phyloP scores from a whole-genome alignment of 2,888 invertebrate species.

The Drosophila kambysellisi region DNA sequence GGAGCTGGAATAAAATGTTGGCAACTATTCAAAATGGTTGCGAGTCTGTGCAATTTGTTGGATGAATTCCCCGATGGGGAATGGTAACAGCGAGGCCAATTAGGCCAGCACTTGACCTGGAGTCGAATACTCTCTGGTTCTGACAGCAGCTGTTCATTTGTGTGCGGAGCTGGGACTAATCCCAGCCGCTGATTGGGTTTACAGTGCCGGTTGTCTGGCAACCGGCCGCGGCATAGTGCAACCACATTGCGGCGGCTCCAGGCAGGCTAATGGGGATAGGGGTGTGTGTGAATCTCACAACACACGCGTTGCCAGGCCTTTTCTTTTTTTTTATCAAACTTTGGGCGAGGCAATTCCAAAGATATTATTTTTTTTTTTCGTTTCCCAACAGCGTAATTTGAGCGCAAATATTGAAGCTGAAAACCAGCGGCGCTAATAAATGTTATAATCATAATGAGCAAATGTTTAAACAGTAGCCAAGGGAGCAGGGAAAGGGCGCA shows the following conservation, averaged over 20 bases:
- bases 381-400: constrained; percentile 68
- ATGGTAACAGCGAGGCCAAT: constrained; percentile 43
- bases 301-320: constrained; percentile 8
- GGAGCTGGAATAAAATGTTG: not conserved
- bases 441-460: constrained; percentile 77
- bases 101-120: constrained; percentile 26
- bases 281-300: constrained; percentile 10
- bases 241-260: constrained; percentile 7
- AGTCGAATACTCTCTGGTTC: constrained; percentile 6
- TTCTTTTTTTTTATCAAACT: constrained; percentile 23
- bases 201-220: constrained; percentile 39
- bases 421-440: constrained; percentile 66
- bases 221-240: constrained; percentile 26
- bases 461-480: constrained; percentile 67
- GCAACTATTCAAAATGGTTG: not conserved
- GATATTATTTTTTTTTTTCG: constrained; percentile 46
- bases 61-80: not conserved
- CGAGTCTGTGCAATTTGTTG: constrained; percentile 1
- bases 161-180: constrained; percentile 49
- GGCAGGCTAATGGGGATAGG: not conserved
- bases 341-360: constrained; percentile 14
- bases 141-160: constrained; percentile 56
- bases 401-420: constrained; percentile 75
- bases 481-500: not conserved
- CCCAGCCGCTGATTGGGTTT: constrained; percentile 47